Percentiles rank a stretch among this genome's conserved stretches.
Evolutionary conservation across 37 sponge, comb jelly and placozoan genomes (phyloP).

Genomic region (Aplysina aerophoba): DNA sequence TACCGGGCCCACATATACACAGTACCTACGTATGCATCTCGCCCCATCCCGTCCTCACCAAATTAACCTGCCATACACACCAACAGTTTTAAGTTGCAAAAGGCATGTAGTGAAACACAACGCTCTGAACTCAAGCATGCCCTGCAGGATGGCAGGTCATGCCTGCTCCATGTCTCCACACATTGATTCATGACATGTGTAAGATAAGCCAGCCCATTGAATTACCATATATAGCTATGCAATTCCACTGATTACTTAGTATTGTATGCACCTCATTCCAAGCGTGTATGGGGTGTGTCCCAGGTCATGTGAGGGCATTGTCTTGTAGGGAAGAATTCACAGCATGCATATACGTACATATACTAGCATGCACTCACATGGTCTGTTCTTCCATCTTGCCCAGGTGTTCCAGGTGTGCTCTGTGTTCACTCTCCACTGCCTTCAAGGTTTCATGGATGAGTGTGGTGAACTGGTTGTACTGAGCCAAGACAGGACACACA

Average conservation of each 20-base stretch:
- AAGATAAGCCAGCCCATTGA: too few species aligned
- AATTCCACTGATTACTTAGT: too few species aligned
- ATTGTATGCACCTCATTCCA: too few species aligned
- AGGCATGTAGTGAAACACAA: too few species aligned
- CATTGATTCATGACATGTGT: neutral
- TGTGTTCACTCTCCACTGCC: slow-evolving; percentile 74
- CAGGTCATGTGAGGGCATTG: neutral
- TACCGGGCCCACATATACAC: too few species aligned
- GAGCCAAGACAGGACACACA: neutral
- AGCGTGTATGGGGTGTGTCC: neutral
- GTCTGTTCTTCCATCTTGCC: slow-evolving; percentile 88
- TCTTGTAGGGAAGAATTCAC: too few species aligned
- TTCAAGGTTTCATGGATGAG: slow-evolving; percentile 78
- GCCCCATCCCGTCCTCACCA: too few species aligned
- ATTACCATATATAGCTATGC: too few species aligned
- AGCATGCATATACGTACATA: neutral
- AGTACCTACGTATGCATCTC: too few species aligned
- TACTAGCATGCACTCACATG: slow-evolving; percentile 41
- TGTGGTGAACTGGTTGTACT: slow-evolving; percentile 80
- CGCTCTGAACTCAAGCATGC: too few species aligned
- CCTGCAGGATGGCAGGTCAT: neutral
- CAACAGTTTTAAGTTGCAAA: too few species aligned
- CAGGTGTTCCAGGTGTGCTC: slow-evolving; percentile 64
- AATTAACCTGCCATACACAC: too few species aligned
- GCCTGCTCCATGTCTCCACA: neutral